phyloP scores from a whole-genome alignment of 2,113 vertebrate genomes.

The Recurvirostra avosetta region DNA sequence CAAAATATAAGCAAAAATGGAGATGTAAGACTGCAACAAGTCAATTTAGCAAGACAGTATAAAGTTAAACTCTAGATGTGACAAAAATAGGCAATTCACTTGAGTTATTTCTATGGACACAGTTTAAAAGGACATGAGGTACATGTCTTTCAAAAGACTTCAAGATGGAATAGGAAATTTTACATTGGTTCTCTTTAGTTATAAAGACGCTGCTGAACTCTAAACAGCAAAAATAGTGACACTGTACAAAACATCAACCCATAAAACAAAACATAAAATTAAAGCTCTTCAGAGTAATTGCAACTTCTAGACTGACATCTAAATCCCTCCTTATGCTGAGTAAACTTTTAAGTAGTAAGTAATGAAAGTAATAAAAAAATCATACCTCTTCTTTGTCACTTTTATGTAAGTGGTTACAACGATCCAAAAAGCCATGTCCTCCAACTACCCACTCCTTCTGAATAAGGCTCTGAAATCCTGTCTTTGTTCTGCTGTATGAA shows the following conservation, averaged over 20 bases:
- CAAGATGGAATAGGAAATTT: neutral
- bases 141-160: neutral
- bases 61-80: neutral
- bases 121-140: neutral
- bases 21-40: neutral
- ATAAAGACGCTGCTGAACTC: neutral
- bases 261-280: neutral
- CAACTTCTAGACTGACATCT: neutral
- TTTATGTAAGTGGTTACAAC: constrained; percentile 83
- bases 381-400: constrained; percentile 84
- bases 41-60: neutral
- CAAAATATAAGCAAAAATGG: neutral
- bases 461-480: constrained; percentile 86
- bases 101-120: neutral
- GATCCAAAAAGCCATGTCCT: constrained; percentile 83
- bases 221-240: neutral
- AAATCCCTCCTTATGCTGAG: neutral
- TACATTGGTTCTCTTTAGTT: neutral
- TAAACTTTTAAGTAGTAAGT: neutral
- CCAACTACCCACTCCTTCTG: constrained; percentile 89
- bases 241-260: neutral
- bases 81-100: neutral
- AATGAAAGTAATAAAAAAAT: neutral
- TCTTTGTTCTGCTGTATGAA: constrained; percentile 80
- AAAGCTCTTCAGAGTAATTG: neutral